Conservation (phyloP, 1,140 invertebrate genomes). For the Hyposmocoma kahamanoa region DNA sequence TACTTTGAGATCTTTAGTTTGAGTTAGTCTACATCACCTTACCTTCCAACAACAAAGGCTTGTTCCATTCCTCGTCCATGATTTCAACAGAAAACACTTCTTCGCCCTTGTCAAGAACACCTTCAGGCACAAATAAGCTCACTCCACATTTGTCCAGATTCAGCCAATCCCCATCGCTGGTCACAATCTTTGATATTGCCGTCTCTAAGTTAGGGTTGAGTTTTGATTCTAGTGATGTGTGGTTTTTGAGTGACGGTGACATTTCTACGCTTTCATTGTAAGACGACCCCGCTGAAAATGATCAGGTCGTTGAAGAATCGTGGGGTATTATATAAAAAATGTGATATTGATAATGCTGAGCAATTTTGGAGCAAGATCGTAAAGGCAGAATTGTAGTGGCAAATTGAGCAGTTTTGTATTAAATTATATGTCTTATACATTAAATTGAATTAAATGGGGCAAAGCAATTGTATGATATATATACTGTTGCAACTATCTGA, state of each 20-base stretch:
- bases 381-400: too few species aligned
- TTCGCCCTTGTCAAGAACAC: slow-evolving; percentile 76
- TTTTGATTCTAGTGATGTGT: slow-evolving; percentile 79
- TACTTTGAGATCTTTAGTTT: too few species aligned
- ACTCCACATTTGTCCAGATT: slow-evolving; percentile 80
- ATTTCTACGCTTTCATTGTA: slow-evolving; percentile 73
- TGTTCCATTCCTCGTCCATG: slow-evolving; percentile 81
- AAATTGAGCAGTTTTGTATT: too few species aligned
- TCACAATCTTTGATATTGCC: slow-evolving; percentile 62
- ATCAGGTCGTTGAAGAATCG: too few species aligned
- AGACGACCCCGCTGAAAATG: slow-evolving; percentile 81
- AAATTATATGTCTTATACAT: too few species aligned
- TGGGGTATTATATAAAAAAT: too few species aligned
- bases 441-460: too few species aligned
- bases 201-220: slow-evolving; percentile 40
- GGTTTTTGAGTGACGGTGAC: slow-evolving; percentile 61
- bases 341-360: too few species aligned
- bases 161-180: slow-evolving; percentile 76
- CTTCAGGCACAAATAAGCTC: slow-evolving; percentile 80
- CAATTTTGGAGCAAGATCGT: too few species aligned
- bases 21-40: too few species aligned
- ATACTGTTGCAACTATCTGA: too few species aligned
- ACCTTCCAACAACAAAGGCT: slow-evolving; percentile 80
- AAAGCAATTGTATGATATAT: too few species aligned
- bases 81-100: slow-evolving; percentile 81